Evolutionary conservation across 1,140 invertebrate genomes (phyloP), one percentile per base, ranked within the genome.

Genomic region (Atta colombica): DNA sequence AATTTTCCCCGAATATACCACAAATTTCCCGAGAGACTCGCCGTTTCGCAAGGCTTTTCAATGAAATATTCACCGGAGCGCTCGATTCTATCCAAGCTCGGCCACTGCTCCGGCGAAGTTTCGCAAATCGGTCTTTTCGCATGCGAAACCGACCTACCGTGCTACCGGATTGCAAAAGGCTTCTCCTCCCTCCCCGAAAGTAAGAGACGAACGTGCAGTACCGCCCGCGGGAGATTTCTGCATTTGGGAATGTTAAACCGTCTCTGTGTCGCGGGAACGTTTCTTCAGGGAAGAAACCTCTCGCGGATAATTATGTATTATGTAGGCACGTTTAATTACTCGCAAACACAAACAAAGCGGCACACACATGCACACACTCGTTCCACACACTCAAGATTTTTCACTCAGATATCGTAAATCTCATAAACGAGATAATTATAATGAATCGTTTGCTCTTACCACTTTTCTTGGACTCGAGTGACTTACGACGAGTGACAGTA

Each of bases 51-150:
- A 82, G 53, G 25, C 10, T 60, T 72, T 39, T 61, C 35, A 12
- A 60, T 35, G 68, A 72, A 72, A 82, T 82, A 49, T 74, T 74
- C 39, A 39, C 49, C 60, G 28, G 28, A 25, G 39, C 60, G 35
- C 65, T 49, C 49, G 68, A 49, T n/a, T 84, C 78, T 45, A 72
- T 82, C 69, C 63, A 18, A 61, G 68, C 80, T 55, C 53, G 63
- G 61, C 55, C 69, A 31, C 65, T 51, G 31, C 65, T 58, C 35
- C 68, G 21, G 51, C 58, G 21, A 45, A 45, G 65, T 89, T 89
- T 88, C 88, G 88, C 69, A 89, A 89, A 89, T 18, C 75, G 69
- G 55, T 89, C 77, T 82, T 89, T 89, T 89, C 82, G 82, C 87
- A 86, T 89, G 87, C 87, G 87, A 86, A 86, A 89, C 60, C 82